A percentile compares a stretch with the other conserved stretches of the same genome.
These are phyloP conservation scores for Cantharis lateralis DNA, from an alignment of 2,888 invertebrate genomes.

Conservation along the genomic window DNA sequence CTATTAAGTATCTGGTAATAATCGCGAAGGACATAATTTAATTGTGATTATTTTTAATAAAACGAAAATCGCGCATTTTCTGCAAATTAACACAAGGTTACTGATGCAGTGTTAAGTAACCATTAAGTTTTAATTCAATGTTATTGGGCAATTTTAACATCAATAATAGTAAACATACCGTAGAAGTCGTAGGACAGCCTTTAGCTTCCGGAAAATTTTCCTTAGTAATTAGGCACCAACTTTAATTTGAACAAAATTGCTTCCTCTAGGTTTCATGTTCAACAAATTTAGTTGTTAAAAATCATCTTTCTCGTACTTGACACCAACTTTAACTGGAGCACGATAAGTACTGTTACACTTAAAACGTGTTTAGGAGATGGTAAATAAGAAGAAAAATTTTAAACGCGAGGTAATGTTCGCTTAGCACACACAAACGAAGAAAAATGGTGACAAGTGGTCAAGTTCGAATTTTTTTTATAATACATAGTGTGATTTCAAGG, in stretches of 20 bases:
- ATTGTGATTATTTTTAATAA: conserved; percentile 17
- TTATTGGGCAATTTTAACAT: conserved; percentile 7
- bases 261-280: not conserved
- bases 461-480: not conserved
- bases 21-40: conserved; percentile 18
- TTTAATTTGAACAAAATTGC: conserved; percentile 5
- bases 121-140: conserved; percentile 31
- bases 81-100: conserved; percentile 46
- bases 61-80: conserved; percentile 35
- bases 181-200: not conserved
- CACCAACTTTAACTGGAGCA: not conserved
- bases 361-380: not conserved
- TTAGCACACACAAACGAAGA: not conserved
- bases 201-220: not conserved
- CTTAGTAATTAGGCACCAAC: not conserved
- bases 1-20: not conserved
- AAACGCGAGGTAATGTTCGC: not conserved
- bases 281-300: not conserved
- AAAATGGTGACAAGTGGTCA: not conserved
- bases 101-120: conserved; percentile 40
- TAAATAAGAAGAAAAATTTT: not conserved
- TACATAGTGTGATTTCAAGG: not conserved
- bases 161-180: not conserved
- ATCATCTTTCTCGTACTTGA: not conserved
- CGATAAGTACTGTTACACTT: not conserved